These are phyloP conservation scores for Pantelozetes paolii DNA, from an alignment of 2,888 invertebrate species.

Conservation along the genomic window DNA sequence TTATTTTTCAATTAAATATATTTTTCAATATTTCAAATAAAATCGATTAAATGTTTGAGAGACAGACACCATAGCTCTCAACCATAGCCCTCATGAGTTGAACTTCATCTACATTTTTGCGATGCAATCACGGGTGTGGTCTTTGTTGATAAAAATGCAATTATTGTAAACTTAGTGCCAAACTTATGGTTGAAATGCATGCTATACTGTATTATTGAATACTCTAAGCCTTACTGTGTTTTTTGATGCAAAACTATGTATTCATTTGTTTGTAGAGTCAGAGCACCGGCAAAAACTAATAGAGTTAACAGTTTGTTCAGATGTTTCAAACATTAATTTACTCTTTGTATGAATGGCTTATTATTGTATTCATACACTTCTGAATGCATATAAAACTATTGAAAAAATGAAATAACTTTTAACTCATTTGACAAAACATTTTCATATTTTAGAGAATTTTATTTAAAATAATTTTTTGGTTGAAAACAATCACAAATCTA, in stretches of 20 bases:
- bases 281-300: conserved; percentile 14
- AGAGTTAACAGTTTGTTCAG: conserved; percentile 27
- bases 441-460: too few species aligned
- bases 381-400: neutral
- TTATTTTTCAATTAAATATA: neutral
- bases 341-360: neutral
- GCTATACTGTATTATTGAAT: conserved; percentile 9
- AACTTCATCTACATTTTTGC: conserved; percentile 9
- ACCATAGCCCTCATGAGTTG: conserved; percentile 9
- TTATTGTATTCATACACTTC: neutral
- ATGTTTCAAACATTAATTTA: conserved; percentile 13
- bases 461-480: too few species aligned
- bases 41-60: neutral
- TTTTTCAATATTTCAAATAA: neutral
- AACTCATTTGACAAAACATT: too few species aligned
- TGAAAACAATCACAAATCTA: neutral
- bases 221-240: neutral
- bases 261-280: neutral
- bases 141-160: conserved; percentile 14
- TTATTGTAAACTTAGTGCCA: conserved; percentile 13
- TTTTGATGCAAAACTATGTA: neutral
- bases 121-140: conserved; percentile 35
- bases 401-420: too few species aligned
- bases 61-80: neutral
- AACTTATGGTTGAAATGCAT: conserved; percentile 31